phyloP scores from a whole-genome alignment of 1,140 invertebrate genomes.

The Neotoxoptera formosana region DNA sequence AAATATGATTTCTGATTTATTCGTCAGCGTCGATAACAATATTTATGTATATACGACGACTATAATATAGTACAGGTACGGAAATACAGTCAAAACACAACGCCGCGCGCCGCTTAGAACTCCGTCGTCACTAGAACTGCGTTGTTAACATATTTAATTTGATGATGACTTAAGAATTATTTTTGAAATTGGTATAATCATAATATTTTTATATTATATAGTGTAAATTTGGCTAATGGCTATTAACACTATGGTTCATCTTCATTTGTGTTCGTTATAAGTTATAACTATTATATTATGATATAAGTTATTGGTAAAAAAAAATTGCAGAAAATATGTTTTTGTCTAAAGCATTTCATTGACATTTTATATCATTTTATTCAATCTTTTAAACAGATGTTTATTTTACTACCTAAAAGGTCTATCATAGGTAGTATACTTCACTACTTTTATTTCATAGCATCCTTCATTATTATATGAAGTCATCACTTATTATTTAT shows the following conservation, averaged over 20 bases:
- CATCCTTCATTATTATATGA: neutral
- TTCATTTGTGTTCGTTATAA: neutral
- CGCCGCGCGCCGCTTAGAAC: neutral
- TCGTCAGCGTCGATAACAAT: neutral
- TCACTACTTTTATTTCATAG: neutral
- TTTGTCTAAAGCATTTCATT: neutral
- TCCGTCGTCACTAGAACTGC: neutral
- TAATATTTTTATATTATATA: neutral
- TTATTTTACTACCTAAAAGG: neutral
- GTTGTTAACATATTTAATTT: neutral
- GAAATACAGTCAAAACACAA: neutral
- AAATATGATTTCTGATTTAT: constrained; percentile 1
- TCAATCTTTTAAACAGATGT: neutral
- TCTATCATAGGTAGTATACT: neutral
- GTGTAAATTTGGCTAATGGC: too few relatives aligned
- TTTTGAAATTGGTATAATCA: neutral
- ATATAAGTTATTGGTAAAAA: neutral
- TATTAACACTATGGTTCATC: too few relatives aligned
- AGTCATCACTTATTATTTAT: neutral
- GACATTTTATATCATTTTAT: neutral
- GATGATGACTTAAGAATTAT: neutral
- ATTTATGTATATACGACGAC: neutral
- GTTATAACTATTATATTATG: too few relatives aligned
- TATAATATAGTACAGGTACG: too few relatives aligned
- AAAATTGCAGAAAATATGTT: neutral